Evolutionary conservation across 2,888 invertebrate genomes (phyloP).

Genomic region (Pheosia gnoma): DNA sequence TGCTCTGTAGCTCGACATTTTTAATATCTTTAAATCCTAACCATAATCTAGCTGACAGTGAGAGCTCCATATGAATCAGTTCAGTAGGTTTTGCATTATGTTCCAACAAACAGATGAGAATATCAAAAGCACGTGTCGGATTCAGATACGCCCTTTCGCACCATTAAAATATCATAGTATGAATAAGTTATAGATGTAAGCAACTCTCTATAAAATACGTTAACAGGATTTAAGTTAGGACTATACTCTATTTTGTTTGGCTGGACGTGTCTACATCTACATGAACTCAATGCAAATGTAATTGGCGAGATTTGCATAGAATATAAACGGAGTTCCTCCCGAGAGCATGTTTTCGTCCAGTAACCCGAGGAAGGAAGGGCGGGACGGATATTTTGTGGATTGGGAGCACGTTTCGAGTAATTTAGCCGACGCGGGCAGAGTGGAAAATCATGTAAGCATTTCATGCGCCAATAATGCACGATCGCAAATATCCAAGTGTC

Average conservation of each 20-base stretch:
- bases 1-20: no score
- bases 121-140: no score
- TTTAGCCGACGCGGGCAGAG: slow-evolving; percentile 57
- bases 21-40: no score
- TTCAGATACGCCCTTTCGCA: no score
- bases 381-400: slow-evolving; percentile 59
- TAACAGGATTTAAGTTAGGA: background rate
- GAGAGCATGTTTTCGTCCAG: slow-evolving; percentile 30
- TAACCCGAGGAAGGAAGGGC: slow-evolving; percentile 36
- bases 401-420: slow-evolving; percentile 69
- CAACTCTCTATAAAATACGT: background rate
- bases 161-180: no score
- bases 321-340: background rate
- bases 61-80: no score
- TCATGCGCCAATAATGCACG: slow-evolving; percentile 48
- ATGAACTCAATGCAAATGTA: background rate
- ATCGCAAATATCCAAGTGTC: slow-evolving; percentile 34
- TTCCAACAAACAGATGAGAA: no score
- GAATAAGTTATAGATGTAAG: no score
- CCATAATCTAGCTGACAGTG: no score
- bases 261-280: background rate
- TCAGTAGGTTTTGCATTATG: no score
- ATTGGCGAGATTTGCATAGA: background rate
- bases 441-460: slow-evolving; percentile 73
- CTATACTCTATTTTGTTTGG: background rate